Evolutionary conservation across 1,140 invertebrate genomes (phyloP).

Genomic region (Drosophila mauritiana): DNA sequence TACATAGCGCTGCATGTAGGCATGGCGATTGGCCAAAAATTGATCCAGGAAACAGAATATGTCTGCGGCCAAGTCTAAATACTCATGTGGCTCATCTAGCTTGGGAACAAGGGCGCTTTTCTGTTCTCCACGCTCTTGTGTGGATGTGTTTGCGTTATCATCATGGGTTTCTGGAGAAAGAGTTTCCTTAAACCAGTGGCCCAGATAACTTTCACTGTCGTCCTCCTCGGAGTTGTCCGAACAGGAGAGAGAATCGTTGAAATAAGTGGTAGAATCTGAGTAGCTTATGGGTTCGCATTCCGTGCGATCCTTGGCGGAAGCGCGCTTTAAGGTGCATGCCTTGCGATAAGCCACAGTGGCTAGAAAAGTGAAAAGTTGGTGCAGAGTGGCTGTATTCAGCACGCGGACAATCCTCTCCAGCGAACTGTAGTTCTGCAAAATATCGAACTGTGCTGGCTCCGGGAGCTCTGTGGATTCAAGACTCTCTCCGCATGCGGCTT

Average conservation of each 20-base stretch:
- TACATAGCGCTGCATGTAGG: slow-evolving; percentile 86
- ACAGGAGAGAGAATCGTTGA: slow-evolving; percentile 95
- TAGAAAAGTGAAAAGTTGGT: slow-evolving; percentile 93
- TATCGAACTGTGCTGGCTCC: slow-evolving; percentile 84
- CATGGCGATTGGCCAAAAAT: slow-evolving; percentile 80
- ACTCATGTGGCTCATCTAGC: slow-evolving; percentile 94
- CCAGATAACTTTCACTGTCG: slow-evolving; percentile 94
- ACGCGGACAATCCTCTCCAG: slow-evolving; percentile 85
- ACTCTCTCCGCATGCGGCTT: slow-evolving; percentile 86
- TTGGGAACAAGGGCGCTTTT: slow-evolving; percentile 90
- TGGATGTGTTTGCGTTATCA: slow-evolving; percentile 85
- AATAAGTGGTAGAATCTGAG: slow-evolving; percentile 96
- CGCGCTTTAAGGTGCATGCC: slow-evolving; percentile 92
- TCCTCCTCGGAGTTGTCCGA: slow-evolving; percentile 95
- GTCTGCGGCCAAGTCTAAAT: slow-evolving; percentile 74
- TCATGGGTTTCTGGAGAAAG: slow-evolving; percentile 90
- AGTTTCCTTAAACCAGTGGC: slow-evolving; percentile 96
- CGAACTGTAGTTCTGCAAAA: slow-evolving; percentile 85
- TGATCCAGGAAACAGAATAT: slow-evolving; percentile 83
- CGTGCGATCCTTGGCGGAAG: slow-evolving; percentile 91
- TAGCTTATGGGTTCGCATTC: slow-evolving; percentile 91
- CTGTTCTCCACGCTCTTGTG: slow-evolving; percentile 84
- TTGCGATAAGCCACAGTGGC: slow-evolving; percentile 95
- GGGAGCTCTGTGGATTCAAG: slow-evolving; percentile 79
- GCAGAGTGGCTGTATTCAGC: slow-evolving; percentile 86